These are phyloP conservation scores for Syngnathoides biaculeatus DNA, from an alignment of 2,113 vertebrate genomes.

Conservation along the genomic window DNA sequence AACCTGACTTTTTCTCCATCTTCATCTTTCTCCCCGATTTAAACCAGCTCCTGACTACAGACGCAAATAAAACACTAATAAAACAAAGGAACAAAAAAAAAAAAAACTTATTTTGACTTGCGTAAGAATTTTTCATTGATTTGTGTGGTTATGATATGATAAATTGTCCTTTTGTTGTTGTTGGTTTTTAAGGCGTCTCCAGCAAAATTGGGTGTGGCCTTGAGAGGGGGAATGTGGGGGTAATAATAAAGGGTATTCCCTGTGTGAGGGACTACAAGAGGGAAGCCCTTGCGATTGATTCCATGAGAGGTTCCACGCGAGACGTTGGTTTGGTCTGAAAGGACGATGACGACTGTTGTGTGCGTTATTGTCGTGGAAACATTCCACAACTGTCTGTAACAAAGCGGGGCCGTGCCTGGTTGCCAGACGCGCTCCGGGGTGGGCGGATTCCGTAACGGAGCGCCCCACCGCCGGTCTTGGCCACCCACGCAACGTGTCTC, in stretches of 20 bases:
- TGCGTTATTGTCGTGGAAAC: conserved; percentile 44
- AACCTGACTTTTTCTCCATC: too few relatives aligned
- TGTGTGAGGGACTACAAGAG: neutral
- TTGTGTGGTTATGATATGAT: neutral
- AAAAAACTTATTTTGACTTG: too few relatives aligned
- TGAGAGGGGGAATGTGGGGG: conserved; percentile 1
- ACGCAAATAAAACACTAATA: too few relatives aligned
- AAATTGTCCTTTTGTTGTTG: too few relatives aligned
- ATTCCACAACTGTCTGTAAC: conserved; percentile 5
- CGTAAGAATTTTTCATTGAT: neutral
- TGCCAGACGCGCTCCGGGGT: conserved; percentile 11
- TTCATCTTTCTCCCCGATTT: neutral
- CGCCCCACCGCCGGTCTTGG: neutral
- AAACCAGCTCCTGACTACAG: neutral
- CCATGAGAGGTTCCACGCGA: neutral
- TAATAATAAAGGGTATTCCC: conserved; percentile 14
- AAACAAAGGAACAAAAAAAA: too few relatives aligned
- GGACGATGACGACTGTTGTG: neutral
- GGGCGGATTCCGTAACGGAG: conserved; percentile 35
- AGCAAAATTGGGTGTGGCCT: conserved; percentile 34
- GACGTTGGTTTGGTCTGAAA: too few relatives aligned
- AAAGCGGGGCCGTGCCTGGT: conserved; percentile 5
- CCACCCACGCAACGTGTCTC: neutral
- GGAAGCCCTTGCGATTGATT: neutral
- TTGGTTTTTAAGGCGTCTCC: too few relatives aligned